Percentiles rank a stretch among this genome's conserved stretches.
Conservation (phyloP, 2,888 invertebrate species). For the Xestoiulus laeticollis region DNA sequence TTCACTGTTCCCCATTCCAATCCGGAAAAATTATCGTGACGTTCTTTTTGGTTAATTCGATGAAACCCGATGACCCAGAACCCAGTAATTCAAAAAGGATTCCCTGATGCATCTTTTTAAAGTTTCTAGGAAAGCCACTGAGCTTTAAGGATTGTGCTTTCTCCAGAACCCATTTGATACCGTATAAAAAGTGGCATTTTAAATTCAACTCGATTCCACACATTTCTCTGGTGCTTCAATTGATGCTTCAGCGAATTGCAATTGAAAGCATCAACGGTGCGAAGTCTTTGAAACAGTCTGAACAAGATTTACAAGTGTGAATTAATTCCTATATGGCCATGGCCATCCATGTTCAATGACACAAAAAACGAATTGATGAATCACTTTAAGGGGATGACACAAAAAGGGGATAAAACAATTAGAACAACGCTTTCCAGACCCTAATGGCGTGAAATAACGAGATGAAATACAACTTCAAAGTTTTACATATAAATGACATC, state of each 20-base stretch:
- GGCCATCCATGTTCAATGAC: not conserved
- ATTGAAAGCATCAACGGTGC: not conserved
- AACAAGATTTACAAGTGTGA: not conserved
- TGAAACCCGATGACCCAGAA: not conserved
- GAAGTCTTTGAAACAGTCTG: not conserved
- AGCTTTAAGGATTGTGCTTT: not conserved
- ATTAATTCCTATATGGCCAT: not conserved
- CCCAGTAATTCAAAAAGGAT: not conserved
- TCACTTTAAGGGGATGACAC: not conserved
- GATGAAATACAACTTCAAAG: not conserved
- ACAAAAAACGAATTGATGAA: not conserved
- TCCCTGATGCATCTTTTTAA: too few species aligned
- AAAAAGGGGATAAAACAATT: not conserved
- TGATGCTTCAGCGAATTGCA: too few species aligned
- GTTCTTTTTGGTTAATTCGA: not conserved
- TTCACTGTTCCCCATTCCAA: conserved; percentile 11
- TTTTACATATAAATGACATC: not conserved
- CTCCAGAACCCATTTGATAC: not conserved
- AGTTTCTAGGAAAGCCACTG: too few species aligned
- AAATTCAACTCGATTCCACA: too few species aligned
- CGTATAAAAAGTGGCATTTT: not conserved
- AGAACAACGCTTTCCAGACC: not conserved
- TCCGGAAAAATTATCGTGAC: not conserved
- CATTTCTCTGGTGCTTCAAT: too few species aligned
- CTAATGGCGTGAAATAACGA: not conserved